These are phyloP conservation scores for Otolemur crassicaudatus DNA, from an alignment of 2,797 vertebrate genomes.

Conservation along the genomic window DNA sequence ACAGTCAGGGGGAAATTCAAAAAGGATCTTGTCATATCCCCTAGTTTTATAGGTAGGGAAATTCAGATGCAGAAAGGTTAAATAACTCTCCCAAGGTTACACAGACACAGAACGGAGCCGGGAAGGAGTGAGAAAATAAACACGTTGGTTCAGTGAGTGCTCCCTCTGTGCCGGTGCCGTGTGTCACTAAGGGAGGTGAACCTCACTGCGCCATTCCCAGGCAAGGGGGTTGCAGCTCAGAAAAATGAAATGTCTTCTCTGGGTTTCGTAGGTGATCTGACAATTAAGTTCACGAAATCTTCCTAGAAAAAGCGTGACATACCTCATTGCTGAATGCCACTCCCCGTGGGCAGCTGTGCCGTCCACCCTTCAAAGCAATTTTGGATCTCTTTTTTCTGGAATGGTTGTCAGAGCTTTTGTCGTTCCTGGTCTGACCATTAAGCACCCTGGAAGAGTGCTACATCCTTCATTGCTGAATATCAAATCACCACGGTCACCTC, in stretches of 20 bases:
- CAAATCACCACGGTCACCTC: too few species aligned
- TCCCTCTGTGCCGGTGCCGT: background rate
- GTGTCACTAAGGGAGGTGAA: background rate
- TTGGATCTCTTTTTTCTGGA: too few species aligned
- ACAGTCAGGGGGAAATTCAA: slow-evolving; percentile 64
- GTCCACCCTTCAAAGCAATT: too few species aligned
- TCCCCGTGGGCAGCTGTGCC: too few species aligned
- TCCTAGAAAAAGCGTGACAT: too few species aligned
- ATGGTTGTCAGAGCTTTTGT: too few species aligned
- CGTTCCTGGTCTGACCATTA: too few species aligned
- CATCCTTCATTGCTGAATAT: too few species aligned
- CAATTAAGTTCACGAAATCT: too few species aligned
- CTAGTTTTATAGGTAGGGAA: slow-evolving; percentile 41
- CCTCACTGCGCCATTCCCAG: background rate
- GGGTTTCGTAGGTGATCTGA: background rate
- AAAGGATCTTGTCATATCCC: slow-evolving; percentile 63
- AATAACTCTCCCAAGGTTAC: slow-evolving; percentile 55
- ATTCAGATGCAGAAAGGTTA: slow-evolving; percentile 64
- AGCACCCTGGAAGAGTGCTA: too few species aligned
- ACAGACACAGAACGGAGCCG: background rate
- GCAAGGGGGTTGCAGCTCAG: background rate
- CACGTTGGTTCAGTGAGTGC: background rate
- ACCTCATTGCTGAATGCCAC: too few species aligned
- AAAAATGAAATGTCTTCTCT: background rate
- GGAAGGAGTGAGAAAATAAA: background rate